Conservation (phyloP, 2,797 vertebrate species). For the Melopsittacus undulatus region DNA sequence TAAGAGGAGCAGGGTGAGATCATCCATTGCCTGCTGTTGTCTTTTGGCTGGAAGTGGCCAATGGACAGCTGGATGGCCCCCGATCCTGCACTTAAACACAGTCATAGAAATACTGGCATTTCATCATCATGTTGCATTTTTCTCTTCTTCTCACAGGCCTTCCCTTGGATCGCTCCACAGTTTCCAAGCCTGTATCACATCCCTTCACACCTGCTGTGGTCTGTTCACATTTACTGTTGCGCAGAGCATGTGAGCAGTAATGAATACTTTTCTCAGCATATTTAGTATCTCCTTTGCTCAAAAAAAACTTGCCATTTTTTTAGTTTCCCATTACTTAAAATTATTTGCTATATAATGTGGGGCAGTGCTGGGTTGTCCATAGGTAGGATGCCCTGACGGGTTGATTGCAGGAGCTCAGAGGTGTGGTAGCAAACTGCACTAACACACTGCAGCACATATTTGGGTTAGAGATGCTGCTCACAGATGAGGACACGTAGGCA, state of each 20-base stretch:
- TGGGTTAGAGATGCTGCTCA: not conserved
- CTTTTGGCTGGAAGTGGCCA: not conserved
- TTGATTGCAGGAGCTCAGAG: not conserved
- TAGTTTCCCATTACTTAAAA: not conserved
- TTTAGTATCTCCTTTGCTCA: not conserved
- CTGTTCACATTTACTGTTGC: not conserved
- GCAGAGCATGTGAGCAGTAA: not conserved
- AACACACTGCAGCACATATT: not conserved
- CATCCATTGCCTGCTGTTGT: slow-evolving; percentile 10
- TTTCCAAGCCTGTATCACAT: slow-evolving; percentile 14
- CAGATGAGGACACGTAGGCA: not conserved
- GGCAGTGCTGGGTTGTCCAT: not conserved
- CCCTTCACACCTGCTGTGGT: slow-evolving; percentile 4
- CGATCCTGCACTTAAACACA: not conserved
- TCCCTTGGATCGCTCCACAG: not conserved
- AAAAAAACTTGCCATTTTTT: not conserved
- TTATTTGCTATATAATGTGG: not conserved
- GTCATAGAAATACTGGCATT: not conserved
- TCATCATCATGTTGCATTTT: slow-evolving; percentile 33
- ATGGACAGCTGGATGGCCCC: slow-evolving; percentile 16
- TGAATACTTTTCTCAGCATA: not conserved
- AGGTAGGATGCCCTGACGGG: not conserved
- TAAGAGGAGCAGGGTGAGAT: slow-evolving; percentile 34
- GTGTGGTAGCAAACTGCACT: not conserved
- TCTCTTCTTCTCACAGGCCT: not conserved